A percentile compares a stretch with the other conserved stretches of the same genome.
These are phyloP conservation scores for Hylaeus anthracinus DNA, from an alignment of 1,140 invertebrate genomes.

Conservation along the genomic window DNA sequence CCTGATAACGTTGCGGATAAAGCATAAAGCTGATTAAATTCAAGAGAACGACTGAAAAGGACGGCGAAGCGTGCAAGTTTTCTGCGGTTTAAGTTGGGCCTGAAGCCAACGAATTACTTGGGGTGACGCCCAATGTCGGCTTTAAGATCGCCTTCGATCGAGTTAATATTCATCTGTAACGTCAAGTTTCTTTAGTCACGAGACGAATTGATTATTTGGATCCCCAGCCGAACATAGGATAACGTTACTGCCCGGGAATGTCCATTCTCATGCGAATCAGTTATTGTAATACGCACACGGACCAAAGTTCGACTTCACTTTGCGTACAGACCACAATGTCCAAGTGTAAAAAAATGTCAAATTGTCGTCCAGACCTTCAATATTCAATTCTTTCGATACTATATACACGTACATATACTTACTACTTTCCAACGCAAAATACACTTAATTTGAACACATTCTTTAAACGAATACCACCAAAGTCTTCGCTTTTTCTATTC, in stretches of 20 bases:
- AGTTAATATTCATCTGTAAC: not conserved
- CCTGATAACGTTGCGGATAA: not conserved
- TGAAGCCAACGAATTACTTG: constrained; percentile 57
- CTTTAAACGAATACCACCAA: too few relatives aligned
- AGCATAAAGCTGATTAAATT: not conserved
- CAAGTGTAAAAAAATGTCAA: not conserved
- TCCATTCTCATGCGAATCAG: not conserved
- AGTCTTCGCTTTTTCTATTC: too few relatives aligned
- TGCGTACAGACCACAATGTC: too few relatives aligned
- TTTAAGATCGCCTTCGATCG: constrained; percentile 38
- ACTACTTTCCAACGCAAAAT: too few relatives aligned
- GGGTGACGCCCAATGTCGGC: constrained; percentile 61
- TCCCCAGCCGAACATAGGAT: not conserved
- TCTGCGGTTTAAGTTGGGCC: constrained; percentile 35
- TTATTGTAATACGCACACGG: not conserved
- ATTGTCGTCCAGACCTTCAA: not conserved
- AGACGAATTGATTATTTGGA: constrained; percentile 1
- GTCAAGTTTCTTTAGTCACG: not conserved
- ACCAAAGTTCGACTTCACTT: not conserved
- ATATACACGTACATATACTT: too few relatives aligned
- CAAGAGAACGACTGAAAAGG: constrained; percentile 24
- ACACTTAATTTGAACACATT: too few relatives aligned
- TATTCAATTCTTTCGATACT: too few relatives aligned
- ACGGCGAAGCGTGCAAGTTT: constrained; percentile 33
- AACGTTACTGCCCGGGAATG: not conserved